These are phyloP conservation scores for Colletes latitarsis DNA, from an alignment of 1,140 invertebrate genomes.

Conservation along the genomic window DNA sequence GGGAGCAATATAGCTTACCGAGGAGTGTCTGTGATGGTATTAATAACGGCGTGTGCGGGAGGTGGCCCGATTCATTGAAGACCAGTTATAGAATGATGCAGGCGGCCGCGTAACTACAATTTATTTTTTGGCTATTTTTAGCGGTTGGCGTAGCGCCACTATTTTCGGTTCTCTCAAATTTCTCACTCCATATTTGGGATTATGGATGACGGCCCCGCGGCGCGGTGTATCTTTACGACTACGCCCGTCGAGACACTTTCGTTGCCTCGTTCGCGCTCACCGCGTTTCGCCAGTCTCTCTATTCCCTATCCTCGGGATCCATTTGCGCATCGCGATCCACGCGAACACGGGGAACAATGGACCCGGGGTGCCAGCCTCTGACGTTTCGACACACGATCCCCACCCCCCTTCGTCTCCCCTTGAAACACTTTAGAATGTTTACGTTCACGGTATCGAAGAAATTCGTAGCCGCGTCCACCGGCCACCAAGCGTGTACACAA, in stretches of 20 bases:
- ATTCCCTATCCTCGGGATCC: constrained; percentile 5
- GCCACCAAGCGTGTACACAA: neutral
- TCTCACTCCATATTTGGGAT: constrained; percentile 80
- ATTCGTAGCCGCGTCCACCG: neutral
- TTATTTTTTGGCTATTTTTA: constrained; percentile 80
- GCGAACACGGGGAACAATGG: neutral
- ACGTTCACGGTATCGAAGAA: neutral
- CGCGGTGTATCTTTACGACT: constrained; percentile 58
- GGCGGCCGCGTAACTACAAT: constrained; percentile 72
- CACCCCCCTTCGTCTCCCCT: too few species aligned
- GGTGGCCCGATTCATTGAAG: constrained; percentile 69
- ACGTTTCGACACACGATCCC: constrained; percentile 5
- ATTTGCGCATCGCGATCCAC: neutral
- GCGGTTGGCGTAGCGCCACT: constrained; percentile 76
- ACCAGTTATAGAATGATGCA: constrained; percentile 69
- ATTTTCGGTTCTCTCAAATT: constrained; percentile 80
- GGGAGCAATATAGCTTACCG: constrained; percentile 27
- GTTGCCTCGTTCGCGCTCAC: neutral
- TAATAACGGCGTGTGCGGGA: constrained; percentile 58
- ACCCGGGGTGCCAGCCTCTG: neutral
- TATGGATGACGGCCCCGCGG: constrained; percentile 67
- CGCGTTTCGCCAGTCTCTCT: neutral
- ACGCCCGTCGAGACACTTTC: constrained; percentile 41
- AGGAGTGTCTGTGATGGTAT: constrained; percentile 48
- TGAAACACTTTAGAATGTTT: neutral